Percentiles rank a stretch among this genome's conserved stretches.
phyloP scores from a whole-genome alignment of 2,888 invertebrate genomes.

The Podabrus alpinus region DNA sequence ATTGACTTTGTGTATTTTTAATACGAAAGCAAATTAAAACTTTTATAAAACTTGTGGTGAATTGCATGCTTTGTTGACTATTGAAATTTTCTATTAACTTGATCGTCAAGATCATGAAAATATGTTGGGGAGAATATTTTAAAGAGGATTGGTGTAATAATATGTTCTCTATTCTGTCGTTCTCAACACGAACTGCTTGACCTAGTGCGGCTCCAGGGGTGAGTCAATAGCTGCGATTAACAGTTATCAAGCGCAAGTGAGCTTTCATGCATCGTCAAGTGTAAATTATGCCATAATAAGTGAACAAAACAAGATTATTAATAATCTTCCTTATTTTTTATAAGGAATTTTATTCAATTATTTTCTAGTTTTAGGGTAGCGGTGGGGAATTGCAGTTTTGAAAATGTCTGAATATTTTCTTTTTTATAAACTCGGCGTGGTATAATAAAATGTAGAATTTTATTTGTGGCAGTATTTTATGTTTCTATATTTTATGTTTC shows the following conservation, averaged over 20 bases:
- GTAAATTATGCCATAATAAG: slow-evolving; percentile 16
- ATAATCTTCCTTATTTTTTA: not conserved
- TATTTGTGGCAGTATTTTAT: not conserved
- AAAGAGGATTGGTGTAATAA: slow-evolving; percentile 4
- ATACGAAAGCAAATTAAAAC: not conserved
- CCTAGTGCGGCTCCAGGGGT: slow-evolving; percentile 8
- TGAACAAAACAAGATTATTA: slow-evolving; percentile 7
- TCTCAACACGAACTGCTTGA: slow-evolving; percentile 15
- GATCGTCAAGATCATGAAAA: slow-evolving; percentile 6
- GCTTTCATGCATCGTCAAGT: slow-evolving; percentile 15
- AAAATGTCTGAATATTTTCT: not conserved
- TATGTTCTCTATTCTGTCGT: slow-evolving; percentile 3
- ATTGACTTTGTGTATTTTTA: not conserved
- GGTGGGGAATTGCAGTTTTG: not conserved
- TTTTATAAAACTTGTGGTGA: not conserved
- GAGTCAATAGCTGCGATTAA: slow-evolving; percentile 21
- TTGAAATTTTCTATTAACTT: slow-evolving; percentile 6
- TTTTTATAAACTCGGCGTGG: not conserved
- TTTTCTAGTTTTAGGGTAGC: not conserved
- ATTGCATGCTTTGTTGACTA: not conserved
- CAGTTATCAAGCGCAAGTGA: slow-evolving; percentile 16
- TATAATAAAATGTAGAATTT: not conserved
- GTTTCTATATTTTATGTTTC: not conserved
- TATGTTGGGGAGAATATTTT: slow-evolving; percentile 10
- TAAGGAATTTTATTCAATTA: not conserved